Base-by-base conservation (phyloP, 1,140 invertebrate species). In the Pseudomyrmex sp. region DNA sequence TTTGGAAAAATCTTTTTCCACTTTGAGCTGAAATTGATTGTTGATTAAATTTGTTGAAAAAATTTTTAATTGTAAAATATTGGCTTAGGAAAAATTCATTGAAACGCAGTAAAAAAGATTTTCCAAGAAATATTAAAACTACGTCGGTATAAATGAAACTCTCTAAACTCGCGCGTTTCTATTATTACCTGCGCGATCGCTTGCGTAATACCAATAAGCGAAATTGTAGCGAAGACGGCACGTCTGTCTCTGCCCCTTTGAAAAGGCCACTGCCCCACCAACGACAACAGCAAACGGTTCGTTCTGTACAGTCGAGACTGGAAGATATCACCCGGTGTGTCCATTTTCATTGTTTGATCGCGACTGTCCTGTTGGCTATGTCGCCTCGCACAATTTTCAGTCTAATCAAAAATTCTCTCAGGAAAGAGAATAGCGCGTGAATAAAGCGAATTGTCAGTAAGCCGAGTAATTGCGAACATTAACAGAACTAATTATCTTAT, bases 341-440 rank as follows among this genome's bases (percentile, higher is more conserved):
- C 54, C 66, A 80, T 80, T 44, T 80, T 72, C 23, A 50, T 18
- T 12, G 35, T 9, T 18, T 8, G 23, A 9, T 61, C 13, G 56
- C 12, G 15, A 61, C 15, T 80, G 44, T 15, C 12, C 20, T n/a
- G 9, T 23, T 13, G 13, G 9, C 44, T 8, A 35, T 10, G 46
- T 59, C 23, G 44, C 10, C 15, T 75, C 4, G 48, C 20, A 10
- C 20, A 10, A 48, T 61, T 70, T 35, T 48, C 65, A 70, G n/a
- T 48, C 44, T 79, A 48, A 80, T 80, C 18, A 59, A 80, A 59
- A 61, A 80, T 80, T 80, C 76, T 80, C 65, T 80, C n/a, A 70
- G 76, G 35, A 9, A 9, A 15, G 50, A 52, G 12, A 35, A 46
- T 52, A 52, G 7, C 12, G 10, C 26, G 44, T 12, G 7, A 58